These are phyloP conservation scores for Rissa tridactyla DNA, from an alignment of 2,113 vertebrate species.

Conservation along the genomic window DNA sequence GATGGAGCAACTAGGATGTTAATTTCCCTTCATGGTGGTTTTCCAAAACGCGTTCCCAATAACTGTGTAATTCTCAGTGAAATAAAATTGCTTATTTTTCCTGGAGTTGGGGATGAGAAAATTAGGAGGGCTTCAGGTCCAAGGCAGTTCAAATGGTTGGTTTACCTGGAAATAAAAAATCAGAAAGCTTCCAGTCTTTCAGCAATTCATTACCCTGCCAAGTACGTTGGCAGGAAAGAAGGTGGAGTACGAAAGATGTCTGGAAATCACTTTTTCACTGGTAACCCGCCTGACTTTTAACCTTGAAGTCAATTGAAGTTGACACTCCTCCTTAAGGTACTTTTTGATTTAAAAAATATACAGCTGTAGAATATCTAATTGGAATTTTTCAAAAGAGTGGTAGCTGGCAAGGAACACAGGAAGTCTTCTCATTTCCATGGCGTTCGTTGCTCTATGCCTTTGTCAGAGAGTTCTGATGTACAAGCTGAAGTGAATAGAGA, in stretches of 20 bases:
- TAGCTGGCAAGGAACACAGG: neutral
- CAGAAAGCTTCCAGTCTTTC: neutral
- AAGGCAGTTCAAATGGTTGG: neutral
- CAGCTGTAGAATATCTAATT: neutral
- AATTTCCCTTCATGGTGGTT: neutral
- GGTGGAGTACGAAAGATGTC: neutral
- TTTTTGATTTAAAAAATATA: neutral
- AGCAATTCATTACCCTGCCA: neutral
- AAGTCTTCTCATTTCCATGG: neutral
- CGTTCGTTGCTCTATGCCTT: neutral
- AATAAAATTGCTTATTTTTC: neutral
- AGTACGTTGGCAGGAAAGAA: neutral
- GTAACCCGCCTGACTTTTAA: neutral
- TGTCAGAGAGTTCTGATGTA: neutral
- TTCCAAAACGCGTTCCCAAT: neutral
- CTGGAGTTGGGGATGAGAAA: neutral
- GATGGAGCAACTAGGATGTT: neutral
- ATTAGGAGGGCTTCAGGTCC: neutral
- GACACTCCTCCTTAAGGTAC: neutral
- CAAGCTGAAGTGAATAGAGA: neutral
- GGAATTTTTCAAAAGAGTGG: neutral
- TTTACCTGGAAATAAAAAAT: conserved; percentile 8
- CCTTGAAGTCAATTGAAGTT: neutral
- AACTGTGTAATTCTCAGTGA: neutral
- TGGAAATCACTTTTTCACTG: neutral